Percentiles rank a stretch among this genome's conserved stretches.
phyloP scores from a whole-genome alignment of 1,140 invertebrate species.

The Gonatopus flavifemur region DNA sequence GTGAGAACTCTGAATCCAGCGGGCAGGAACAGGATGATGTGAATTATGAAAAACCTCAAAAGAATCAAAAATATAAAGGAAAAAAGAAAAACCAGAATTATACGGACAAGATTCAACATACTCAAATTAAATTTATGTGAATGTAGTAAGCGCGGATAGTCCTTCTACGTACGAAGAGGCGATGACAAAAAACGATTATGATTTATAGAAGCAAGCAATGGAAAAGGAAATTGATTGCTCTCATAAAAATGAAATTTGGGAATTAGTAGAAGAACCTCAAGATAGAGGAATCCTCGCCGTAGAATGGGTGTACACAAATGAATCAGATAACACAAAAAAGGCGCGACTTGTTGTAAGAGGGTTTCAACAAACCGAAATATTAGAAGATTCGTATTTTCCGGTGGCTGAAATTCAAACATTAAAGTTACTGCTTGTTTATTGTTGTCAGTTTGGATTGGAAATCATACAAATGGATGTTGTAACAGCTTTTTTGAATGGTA shows the following conservation, averaged over 20 bases:
- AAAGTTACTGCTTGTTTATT: not conserved
- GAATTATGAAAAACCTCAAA: too few species aligned
- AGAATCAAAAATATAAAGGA: not conserved
- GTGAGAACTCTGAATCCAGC: too few species aligned
- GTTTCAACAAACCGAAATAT: conserved; percentile 23
- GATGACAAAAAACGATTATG: conserved; percentile 26
- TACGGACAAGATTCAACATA: conserved; percentile 23
- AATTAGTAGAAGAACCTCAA: not conserved
- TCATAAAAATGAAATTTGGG: conserved; percentile 46
- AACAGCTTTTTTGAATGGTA: not conserved
- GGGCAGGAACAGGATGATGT: too few species aligned
- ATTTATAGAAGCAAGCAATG: conserved; percentile 4
- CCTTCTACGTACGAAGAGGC: conserved; percentile 37
- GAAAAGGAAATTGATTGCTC: conserved; percentile 19
- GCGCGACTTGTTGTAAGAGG: conserved; percentile 34
- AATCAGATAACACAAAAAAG: not conserved
- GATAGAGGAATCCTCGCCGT: not conserved
- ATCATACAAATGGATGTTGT: not conserved
- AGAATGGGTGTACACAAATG: conserved; percentile 1
- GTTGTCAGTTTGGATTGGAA: not conserved
- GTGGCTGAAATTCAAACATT: too few species aligned
- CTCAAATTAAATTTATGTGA: conserved; percentile 35
- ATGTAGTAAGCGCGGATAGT: not conserved
- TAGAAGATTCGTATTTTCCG: conserved; percentile 29
- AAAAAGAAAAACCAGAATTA: conserved; percentile 18